These are phyloP conservation scores for Ophiothrix spiculata DNA, from an alignment of 35 echinoderm and acorn worm species.

Conservation along the genomic window DNA sequence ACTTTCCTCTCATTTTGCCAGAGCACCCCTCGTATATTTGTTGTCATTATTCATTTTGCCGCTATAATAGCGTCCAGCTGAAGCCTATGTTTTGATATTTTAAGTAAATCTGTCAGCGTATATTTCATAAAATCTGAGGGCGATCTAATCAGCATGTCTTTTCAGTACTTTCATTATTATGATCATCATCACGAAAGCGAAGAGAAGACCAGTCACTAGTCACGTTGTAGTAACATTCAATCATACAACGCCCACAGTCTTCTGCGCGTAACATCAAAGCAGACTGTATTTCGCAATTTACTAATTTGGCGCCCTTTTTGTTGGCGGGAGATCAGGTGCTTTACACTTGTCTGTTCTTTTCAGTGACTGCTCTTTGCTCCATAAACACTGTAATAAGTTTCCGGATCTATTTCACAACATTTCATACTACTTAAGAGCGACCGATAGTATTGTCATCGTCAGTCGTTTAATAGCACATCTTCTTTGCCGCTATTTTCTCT, in stretches of 20 bases:
- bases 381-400: not conserved
- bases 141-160: too few species aligned
- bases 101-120: too few species aligned
- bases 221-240: too few species aligned
- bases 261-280: not conserved
- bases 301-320: not conserved
- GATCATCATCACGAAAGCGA: too few species aligned
- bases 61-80: too few species aligned
- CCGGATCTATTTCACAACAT: not conserved
- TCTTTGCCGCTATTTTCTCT: not conserved
- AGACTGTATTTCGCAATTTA: not conserved
- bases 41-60: too few species aligned
- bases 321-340: not conserved
- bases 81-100: too few species aligned
- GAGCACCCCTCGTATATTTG: too few species aligned
- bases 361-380: not conserved
- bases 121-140: too few species aligned
- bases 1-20: too few species aligned
- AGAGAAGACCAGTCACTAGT: too few species aligned
- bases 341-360: not conserved
- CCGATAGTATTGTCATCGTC: not conserved
- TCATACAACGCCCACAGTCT: not conserved
- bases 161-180: too few species aligned
- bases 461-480: not conserved
- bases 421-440: conserved; percentile 4